phyloP scores from a whole-genome alignment of 1,140 invertebrate species.

The Vollenhovia emeryi region DNA sequence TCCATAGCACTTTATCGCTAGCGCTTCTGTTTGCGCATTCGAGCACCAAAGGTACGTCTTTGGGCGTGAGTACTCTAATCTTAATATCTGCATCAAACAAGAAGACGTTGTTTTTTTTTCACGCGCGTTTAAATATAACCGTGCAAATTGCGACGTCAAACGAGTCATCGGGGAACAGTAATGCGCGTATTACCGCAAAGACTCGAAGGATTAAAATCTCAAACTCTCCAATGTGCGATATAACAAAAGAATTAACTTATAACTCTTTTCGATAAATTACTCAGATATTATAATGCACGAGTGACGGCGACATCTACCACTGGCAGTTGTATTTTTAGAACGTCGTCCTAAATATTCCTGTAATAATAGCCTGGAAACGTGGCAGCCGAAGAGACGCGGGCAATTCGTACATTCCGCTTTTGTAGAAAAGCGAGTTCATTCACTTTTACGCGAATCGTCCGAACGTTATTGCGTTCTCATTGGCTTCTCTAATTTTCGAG shows the following conservation, averaged over 20 bases:
- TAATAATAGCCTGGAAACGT: slow-evolving; percentile 44
- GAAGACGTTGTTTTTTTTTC: background rate
- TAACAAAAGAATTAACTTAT: background rate
- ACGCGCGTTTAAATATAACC: background rate
- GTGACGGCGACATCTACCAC: slow-evolving; percentile 8
- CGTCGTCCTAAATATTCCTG: slow-evolving; percentile 49
- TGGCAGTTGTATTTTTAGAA: slow-evolving; percentile 40
- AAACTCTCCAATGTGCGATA: background rate
- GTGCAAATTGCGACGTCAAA: background rate
- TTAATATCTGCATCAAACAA: slow-evolving; percentile 66
- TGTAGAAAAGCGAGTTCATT: slow-evolving; percentile 38
- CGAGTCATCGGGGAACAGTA: background rate
- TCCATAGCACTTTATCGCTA: slow-evolving; percentile 63
- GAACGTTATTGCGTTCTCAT: background rate
- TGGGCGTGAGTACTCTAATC: slow-evolving; percentile 58
- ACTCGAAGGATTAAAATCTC: background rate
- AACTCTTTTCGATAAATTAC: background rate
- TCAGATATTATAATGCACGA: slow-evolving; percentile 28
- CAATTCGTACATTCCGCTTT: background rate
- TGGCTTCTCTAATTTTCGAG: background rate
- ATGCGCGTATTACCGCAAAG: background rate
- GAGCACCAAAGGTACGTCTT: slow-evolving; percentile 56
- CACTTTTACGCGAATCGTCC: background rate
- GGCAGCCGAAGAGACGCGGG: background rate
- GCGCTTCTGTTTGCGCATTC: slow-evolving; percentile 63